phyloP scores from a whole-genome alignment of 2,113 vertebrate species.

The Thamnophis sirtalis region DNA sequence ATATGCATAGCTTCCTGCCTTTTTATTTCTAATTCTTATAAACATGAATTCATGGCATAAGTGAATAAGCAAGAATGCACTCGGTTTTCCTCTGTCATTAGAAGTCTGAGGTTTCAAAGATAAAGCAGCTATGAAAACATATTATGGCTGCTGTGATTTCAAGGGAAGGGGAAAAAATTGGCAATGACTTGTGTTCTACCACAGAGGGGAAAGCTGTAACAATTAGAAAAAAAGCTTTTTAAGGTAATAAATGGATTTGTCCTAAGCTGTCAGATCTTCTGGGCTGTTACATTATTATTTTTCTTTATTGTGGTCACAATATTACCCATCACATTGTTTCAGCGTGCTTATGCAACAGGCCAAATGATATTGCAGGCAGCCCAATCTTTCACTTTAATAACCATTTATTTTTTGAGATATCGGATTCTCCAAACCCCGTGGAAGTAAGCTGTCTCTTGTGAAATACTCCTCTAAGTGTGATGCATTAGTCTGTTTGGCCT shows the following conservation, averaged over 20 bases:
- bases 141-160: slow-evolving; percentile 24
- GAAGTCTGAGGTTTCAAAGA: slow-evolving; percentile 15
- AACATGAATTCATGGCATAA: slow-evolving; percentile 36
- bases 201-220: slow-evolving; percentile 46
- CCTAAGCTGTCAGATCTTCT: slow-evolving; percentile 48
- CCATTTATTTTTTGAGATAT: slow-evolving; percentile 54
- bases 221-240: slow-evolving; percentile 54
- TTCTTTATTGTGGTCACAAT: slow-evolving; percentile 51
- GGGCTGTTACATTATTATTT: slow-evolving; percentile 53
- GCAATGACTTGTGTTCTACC: slow-evolving; percentile 31
- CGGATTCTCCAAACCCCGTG: slow-evolving; percentile 36
- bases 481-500: slow-evolving; percentile 36
- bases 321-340: slow-evolving; percentile 56
- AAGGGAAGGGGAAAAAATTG: not conserved
- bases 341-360: slow-evolving; percentile 50
- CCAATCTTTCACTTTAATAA: slow-evolving; percentile 64
- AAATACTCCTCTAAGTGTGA: slow-evolving; percentile 47
- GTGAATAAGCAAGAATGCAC: slow-evolving; percentile 46
- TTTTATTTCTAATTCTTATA: slow-evolving; percentile 29
- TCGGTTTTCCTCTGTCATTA: slow-evolving; percentile 38
- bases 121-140: slow-evolving; percentile 37
- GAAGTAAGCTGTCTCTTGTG: slow-evolving; percentile 41
- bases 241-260: slow-evolving; percentile 62
- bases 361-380: slow-evolving; percentile 35
- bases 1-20: slow-evolving; percentile 20